Base-by-base conservation (phyloP, 2,797 vertebrate species). In the Antrozous pallidus region DNA sequence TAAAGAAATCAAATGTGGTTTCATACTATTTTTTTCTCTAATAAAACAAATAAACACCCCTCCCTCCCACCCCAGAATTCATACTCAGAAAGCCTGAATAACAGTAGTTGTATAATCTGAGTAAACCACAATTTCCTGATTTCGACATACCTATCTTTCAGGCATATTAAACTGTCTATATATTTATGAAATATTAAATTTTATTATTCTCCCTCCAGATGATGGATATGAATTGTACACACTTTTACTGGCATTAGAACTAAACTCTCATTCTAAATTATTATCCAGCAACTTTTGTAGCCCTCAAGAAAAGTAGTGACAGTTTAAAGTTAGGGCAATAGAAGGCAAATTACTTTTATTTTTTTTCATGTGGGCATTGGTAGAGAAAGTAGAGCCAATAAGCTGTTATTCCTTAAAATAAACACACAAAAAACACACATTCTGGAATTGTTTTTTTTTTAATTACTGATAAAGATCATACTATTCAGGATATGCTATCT, bases 171-270 rank as follows among this genome's bases (percentile, higher is more conserved):
- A 42, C 38, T 56, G 18, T 92, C 88, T 9, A 77, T 8, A 65
- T 69, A 49, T 84, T 79, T 92, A 74, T 0, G 80, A 80, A 95
- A 83, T 84, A 63, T 75, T 69, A 73, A 47, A 88, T 85, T 67
- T 86, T 70, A 13, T 65, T 87, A 49, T 74, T 88, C 56, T 75
- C 18, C 20, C 24, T 75, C n/a, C 24, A 84, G 38, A 65, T 73
- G 42, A 74, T 47, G 78, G 42, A 85, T 90, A 91, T 18, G 18
- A 88, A 80, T 38, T 88, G 3, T 84, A 73, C 33, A 73, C 24
- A 70, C 11, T 94, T 94, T 94, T 90, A 88, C 33, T 75, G 18
- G 31, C 2, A 42, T 75, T 77, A 90, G 51, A 63, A 84, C 24
- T 69, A 71, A 88, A 56, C 6, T 24, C 69, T 88, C 31, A 54